These are phyloP conservation scores for Dryobotodes eremita DNA, from an alignment of 2,888 invertebrate species.

Conservation along the genomic window DNA sequence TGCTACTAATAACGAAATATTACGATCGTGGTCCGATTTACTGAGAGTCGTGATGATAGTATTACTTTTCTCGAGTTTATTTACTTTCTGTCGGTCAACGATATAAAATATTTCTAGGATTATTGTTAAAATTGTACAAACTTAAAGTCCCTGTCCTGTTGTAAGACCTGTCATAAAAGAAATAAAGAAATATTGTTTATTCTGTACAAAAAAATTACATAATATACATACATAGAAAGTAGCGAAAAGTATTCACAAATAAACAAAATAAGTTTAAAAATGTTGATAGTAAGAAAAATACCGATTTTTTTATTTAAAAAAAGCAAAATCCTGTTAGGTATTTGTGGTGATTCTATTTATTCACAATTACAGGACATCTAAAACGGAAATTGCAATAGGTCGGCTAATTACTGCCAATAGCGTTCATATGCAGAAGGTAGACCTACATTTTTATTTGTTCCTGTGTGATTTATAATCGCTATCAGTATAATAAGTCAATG, in stretches of 20 bases:
- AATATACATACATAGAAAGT: neutral
- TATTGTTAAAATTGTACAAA: neutral
- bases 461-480: neutral
- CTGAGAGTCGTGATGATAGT: slow-evolving; percentile 3
- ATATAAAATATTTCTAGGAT: neutral
- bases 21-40: slow-evolving; percentile 15
- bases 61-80: slow-evolving; percentile 7
- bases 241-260: neutral
- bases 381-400: neutral
- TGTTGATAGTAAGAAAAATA: neutral
- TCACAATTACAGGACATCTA: neutral
- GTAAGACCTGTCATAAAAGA: neutral
- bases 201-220: too few species aligned
- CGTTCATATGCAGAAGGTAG: neutral
- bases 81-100: neutral
- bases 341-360: neutral
- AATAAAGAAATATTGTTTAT: neutral
- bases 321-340: neutral
- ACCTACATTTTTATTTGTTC: neutral
- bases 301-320: too few species aligned
- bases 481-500: neutral
- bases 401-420: neutral
- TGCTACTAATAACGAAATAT: slow-evolving; percentile 56
- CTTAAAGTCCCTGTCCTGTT: too few species aligned
- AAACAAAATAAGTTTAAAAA: too few species aligned